These are phyloP conservation scores for Cheirogaleus major DNA, from an alignment of 2,797 vertebrate genomes.

Conservation along the genomic window DNA sequence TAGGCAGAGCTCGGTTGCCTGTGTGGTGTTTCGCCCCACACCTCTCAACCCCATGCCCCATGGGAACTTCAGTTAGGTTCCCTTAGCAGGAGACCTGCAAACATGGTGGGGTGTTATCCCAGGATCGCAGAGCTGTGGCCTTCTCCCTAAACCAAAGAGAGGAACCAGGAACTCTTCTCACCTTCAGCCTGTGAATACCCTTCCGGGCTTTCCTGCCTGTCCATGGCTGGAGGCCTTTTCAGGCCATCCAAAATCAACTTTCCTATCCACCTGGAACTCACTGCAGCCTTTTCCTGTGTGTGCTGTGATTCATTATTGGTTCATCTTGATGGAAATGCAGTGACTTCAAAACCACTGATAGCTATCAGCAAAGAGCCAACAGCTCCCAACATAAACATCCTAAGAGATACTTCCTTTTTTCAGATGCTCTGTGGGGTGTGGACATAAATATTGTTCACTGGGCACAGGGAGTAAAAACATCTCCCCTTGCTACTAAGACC, in stretches of 20 bases:
- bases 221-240: neutral
- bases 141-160: neutral
- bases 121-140: neutral
- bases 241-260: neutral
- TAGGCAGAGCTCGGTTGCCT: neutral
- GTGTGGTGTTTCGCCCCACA: neutral
- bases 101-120: neutral
- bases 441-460: conserved; percentile 53
- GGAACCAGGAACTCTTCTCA: neutral
- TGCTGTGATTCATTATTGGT: neutral
- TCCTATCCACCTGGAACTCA: neutral
- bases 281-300: conserved; percentile 29
- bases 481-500: neutral
- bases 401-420: conserved; percentile 55
- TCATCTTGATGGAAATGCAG: neutral
- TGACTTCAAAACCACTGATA: conserved; percentile 46
- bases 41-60: no score
- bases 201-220: neutral
- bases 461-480: neutral
- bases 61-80: neutral
- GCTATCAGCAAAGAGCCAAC: conserved; percentile 24
- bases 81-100: neutral
- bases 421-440: neutral
- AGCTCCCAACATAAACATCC: conserved; percentile 42
- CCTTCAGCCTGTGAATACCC: neutral